Conservation (phyloP, 2,797 vertebrate genomes). For the Chiloscyllium punctatum region DNA sequence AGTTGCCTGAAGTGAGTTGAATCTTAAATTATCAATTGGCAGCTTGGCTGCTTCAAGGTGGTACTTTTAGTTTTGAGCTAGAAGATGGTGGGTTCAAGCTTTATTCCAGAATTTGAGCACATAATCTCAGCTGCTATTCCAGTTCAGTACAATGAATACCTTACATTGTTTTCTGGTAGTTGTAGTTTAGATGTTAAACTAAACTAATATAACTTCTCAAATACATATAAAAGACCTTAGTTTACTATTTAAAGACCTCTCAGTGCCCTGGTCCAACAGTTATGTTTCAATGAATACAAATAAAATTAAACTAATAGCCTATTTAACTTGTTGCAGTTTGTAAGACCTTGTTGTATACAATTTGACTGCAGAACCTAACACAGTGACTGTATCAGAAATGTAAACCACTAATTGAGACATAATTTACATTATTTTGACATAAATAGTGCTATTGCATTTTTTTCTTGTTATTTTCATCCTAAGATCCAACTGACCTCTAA, state of each 20-base stretch:
- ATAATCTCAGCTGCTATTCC: not conserved
- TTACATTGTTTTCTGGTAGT: not conserved
- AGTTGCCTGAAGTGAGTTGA: not conserved
- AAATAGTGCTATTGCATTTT: not conserved
- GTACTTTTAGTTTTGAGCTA: not conserved
- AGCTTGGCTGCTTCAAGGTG: not conserved
- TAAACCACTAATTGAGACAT: not conserved
- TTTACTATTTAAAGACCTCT: not conserved
- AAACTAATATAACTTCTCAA: not conserved
- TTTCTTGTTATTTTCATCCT: not conserved
- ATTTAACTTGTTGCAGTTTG: not conserved
- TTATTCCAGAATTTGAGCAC: not conserved
- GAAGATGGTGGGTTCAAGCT: not conserved
- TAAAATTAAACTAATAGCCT: not conserved
- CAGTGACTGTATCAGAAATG: not conserved
- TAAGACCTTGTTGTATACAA: not conserved
- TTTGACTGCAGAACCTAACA: not conserved
- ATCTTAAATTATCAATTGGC: not conserved
- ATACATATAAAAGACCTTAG: not conserved
- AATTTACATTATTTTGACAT: not conserved
- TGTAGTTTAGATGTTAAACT: not conserved
- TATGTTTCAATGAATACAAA: not conserved
- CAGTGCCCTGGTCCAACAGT: not conserved
- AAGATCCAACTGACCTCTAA: not conserved
- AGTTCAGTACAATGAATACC: not conserved